Conservation (phyloP, 1,140 invertebrate genomes). For the Cylas formicarius region DNA sequence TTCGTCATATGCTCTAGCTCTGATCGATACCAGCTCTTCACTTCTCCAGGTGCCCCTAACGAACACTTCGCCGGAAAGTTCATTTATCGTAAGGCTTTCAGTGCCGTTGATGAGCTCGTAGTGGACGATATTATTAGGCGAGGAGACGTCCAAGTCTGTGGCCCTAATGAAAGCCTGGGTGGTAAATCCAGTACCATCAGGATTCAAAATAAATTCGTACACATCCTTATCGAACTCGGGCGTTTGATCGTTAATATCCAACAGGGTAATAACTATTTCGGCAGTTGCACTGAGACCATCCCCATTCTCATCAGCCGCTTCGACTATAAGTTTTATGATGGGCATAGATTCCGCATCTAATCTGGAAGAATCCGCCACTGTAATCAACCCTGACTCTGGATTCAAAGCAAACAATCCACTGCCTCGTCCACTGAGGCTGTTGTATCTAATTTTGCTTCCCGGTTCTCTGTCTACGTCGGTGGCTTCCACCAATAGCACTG, state of each 20-base stretch:
- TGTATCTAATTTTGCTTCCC: constrained; percentile 68
- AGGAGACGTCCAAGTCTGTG: constrained; percentile 69
- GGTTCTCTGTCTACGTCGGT: constrained; percentile 67
- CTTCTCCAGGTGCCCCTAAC: constrained; percentile 20
- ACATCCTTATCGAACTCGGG: constrained; percentile 71
- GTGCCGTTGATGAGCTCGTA: constrained; percentile 63
- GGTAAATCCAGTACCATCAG: constrained; percentile 65
- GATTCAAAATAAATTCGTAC: constrained; percentile 75
- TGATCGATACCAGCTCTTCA: constrained; percentile 36
- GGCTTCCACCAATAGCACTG: constrained; percentile 66
- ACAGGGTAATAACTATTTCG: constrained; percentile 63
- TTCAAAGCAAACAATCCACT: constrained; percentile 52
- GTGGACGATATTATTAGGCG: constrained; percentile 78
- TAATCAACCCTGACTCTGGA: constrained; percentile 69
- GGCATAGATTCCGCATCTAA: constrained; percentile 78
- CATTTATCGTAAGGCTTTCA: constrained; percentile 52
- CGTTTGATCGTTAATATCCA: constrained; percentile 83
- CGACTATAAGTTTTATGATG: constrained; percentile 69
- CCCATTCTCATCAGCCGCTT: constrained; percentile 79
- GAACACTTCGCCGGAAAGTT: constrained; percentile 61
- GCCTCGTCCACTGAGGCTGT: constrained; percentile 40
- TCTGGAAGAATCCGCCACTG: constrained; percentile 59
- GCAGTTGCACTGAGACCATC: constrained; percentile 66
- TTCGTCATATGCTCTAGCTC: constrained; percentile 69
- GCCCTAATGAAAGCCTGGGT: constrained; percentile 67